Evolutionary conservation across 2,797 vertebrate species (phyloP).

Genomic region (Rachycentron canadum): DNA sequence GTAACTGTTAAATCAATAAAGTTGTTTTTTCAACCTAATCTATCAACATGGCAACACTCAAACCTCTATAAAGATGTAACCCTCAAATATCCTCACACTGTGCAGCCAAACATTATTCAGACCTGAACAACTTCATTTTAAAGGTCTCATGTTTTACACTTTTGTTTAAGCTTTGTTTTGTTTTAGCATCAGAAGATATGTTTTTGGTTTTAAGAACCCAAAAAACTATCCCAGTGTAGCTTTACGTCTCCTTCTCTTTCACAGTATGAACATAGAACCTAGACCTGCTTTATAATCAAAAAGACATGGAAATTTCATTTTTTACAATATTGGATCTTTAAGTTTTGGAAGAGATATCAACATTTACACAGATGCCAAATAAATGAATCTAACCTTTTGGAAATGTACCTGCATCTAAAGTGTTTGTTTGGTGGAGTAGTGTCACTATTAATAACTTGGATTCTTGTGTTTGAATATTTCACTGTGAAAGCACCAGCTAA

Average conservation of each 20-base stretch:
- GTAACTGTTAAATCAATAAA: no score
- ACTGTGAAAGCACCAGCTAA: background rate
- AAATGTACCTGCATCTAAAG: background rate
- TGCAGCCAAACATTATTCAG: background rate
- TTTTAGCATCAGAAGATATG: no score
- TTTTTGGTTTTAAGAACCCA: no score
- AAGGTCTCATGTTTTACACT: no score
- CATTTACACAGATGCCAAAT: background rate
- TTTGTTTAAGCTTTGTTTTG: no score
- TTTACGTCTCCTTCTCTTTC: background rate
- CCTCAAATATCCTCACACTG: no score
- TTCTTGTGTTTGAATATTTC: constrained; percentile 4
- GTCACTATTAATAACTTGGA: background rate
- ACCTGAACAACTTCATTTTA: background rate
- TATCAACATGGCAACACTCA: background rate
- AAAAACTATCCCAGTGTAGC: no score
- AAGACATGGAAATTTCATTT: background rate
- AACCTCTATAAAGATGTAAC: background rate
- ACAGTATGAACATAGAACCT: background rate
- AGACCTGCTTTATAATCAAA: background rate
- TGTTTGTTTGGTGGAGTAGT: background rate
- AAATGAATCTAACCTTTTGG: no score
- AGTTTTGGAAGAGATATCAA: background rate
- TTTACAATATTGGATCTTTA: background rate
- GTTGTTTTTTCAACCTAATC: no score